phyloP scores from a whole-genome alignment of 2,888 invertebrate genomes.

The Orthosia cruda region DNA sequence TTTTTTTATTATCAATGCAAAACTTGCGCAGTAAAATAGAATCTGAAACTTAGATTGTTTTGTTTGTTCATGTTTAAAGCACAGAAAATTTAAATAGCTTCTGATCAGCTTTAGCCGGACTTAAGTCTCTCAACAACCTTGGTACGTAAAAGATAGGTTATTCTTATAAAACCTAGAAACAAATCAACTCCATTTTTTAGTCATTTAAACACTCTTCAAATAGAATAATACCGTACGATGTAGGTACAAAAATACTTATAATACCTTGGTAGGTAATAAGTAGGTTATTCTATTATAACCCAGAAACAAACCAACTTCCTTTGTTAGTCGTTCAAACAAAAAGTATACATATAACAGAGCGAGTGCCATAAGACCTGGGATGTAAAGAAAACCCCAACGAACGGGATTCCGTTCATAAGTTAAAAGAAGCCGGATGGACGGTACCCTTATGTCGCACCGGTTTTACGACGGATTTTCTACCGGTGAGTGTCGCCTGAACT shows the following conservation, averaged over 20 bases:
- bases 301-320: too few species aligned
- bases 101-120: background rate
- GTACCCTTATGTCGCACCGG: slow-evolving; percentile 43
- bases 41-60: slow-evolving; percentile 1
- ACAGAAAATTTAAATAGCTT: background rate
- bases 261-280: too few species aligned
- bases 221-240: background rate
- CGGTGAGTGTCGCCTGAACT: slow-evolving; percentile 46
- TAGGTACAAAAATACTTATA: background rate
- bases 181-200: too few species aligned
- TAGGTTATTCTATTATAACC: too few species aligned
- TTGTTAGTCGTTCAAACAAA: too few species aligned
- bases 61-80: too few species aligned
- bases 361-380: slow-evolving; percentile 20
- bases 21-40: background rate
- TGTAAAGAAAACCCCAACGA: slow-evolving; percentile 23
- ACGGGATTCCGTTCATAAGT: slow-evolving; percentile 49
- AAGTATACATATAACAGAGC: too few species aligned
- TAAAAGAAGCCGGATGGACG: slow-evolving; percentile 45
- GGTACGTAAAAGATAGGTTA: too few species aligned
- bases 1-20: slow-evolving; percentile 34
- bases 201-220: too few species aligned
- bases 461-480: slow-evolving; percentile 56
- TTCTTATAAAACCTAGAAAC: too few species aligned
- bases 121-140: too few species aligned